These are phyloP conservation scores for Syngnathus rostellatus DNA, from an alignment of 2,797 vertebrate species.

Conservation along the genomic window DNA sequence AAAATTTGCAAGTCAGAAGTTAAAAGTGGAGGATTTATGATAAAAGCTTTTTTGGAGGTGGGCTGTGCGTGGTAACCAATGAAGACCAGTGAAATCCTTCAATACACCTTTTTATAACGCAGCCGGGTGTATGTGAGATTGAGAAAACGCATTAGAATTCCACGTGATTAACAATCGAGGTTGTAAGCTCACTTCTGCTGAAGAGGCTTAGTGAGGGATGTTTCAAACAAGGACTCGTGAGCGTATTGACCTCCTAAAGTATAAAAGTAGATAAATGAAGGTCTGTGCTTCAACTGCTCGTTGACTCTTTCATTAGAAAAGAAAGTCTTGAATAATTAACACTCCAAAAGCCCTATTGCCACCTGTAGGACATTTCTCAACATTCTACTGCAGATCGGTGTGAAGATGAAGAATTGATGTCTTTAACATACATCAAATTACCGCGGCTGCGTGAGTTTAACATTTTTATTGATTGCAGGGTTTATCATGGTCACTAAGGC, in stretches of 20 bases:
- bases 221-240: neutral
- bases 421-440: neutral
- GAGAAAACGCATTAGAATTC: neutral
- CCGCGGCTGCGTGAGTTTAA: neutral
- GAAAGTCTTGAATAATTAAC: neutral
- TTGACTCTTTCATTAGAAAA: constrained; percentile 2
- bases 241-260: constrained; percentile 3
- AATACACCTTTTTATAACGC: too few species aligned
- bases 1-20: constrained; percentile 42
- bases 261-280: constrained; percentile 2
- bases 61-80: neutral
- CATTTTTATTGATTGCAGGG: neutral
- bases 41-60: constrained; percentile 54
- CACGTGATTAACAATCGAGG: neutral
- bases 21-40: constrained; percentile 45
- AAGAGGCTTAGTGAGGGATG: neutral
- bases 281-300: neutral
- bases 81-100: neutral
- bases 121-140: too few species aligned
- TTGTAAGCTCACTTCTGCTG: neutral
- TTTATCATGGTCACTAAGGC: neutral
- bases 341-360: neutral
- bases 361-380: neutral
- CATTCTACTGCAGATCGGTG: neutral
- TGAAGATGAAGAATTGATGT: neutral